Evolutionary conservation across 1,140 invertebrate genomes (phyloP).

Genomic region (Brevipalpus yothersi): DNA sequence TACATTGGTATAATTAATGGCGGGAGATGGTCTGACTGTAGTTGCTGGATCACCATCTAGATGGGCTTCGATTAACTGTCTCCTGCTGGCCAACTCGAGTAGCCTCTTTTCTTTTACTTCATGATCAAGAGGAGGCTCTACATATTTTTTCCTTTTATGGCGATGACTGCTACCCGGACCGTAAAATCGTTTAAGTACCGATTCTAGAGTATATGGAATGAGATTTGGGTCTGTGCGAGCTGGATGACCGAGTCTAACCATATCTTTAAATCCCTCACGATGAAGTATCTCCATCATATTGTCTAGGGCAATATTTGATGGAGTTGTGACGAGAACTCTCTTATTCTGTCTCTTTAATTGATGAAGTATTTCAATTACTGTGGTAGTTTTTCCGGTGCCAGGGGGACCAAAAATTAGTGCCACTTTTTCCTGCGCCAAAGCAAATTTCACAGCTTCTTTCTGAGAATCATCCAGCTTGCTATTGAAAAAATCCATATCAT

Average conservation of each 20-base stretch:
- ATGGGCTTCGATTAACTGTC: too few species aligned
- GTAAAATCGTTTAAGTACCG: too few species aligned
- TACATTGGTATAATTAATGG: too few species aligned
- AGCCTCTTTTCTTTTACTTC: too few species aligned
- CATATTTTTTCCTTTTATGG: too few species aligned
- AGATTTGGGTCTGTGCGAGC: conserved; percentile 21
- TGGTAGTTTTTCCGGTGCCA: conserved; percentile 39
- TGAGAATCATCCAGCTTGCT: conserved; percentile 27
- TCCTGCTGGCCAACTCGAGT: too few species aligned
- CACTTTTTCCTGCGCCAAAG: conserved; percentile 24
- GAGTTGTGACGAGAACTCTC: conserved; percentile 31
- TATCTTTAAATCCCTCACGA: conserved; percentile 3
- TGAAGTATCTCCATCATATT: conserved; percentile 28
- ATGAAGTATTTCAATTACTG: conserved; percentile 31
- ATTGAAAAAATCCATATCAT: conserved; percentile 5
- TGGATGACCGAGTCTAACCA: conserved; percentile 32
- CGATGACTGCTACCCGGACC: too few species aligned
- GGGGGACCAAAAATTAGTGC: conserved; percentile 27
- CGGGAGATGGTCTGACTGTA: too few species aligned
- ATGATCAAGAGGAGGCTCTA: too few species aligned
- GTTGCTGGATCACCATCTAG: too few species aligned
- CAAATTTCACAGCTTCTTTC: conserved; percentile 29
- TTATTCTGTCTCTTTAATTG: conserved; percentile 21
- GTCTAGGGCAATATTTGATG: conserved; percentile 35
- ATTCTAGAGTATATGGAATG: background rate